Evolutionary conservation across 1,140 invertebrate species (phyloP), one percentile per base, ranked within the genome.

Genomic region (Drosophila grimshawi): DNA sequence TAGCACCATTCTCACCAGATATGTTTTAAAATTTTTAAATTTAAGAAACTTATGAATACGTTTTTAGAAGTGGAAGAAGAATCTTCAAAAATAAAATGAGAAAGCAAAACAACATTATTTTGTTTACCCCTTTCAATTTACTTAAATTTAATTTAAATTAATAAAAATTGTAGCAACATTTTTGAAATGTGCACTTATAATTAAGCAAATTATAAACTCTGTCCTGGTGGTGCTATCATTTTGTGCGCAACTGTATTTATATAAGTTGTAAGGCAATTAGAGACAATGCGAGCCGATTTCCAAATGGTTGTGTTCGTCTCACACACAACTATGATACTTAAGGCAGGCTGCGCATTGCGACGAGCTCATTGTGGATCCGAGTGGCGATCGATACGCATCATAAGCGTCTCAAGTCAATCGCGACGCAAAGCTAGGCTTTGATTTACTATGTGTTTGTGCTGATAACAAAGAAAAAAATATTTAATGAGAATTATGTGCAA

Each of bases 281-380:
- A 43, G 52, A 5, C 7, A 37, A 27, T 57, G 8, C 5, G 41
- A 32, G 11, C n/a, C 30, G 56, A 5, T 35, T 39, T 35, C 5
- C 4, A 4, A 57, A 70, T 39, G 41, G 41, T 19, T 19, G 5
- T 29, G 51, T 41, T 79, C 53, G 67, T 39, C 61, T 60, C 27
- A 3, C 51, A 37, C 43, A 41, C 35, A 11, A 53, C 19, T 49
- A 77, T 33, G 19, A 32, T 88, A 88, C 37, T 76, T 88, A 83
- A 88, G 53, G 48, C 60, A 37, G 43, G 59, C 41, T 60, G 49
- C 41, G 4, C 37, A 37, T 35, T 30, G 51, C 60, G 45, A 35
- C 68, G n/a, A 70, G 57, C 76, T 88, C 83, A 86, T 77, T 88
- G 72, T 68, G 62, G 27, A 57, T 71, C 72, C 39, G 55, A 64